phyloP scores from a whole-genome alignment of 2,113 vertebrate species.

The Crocuta crocuta region DNA sequence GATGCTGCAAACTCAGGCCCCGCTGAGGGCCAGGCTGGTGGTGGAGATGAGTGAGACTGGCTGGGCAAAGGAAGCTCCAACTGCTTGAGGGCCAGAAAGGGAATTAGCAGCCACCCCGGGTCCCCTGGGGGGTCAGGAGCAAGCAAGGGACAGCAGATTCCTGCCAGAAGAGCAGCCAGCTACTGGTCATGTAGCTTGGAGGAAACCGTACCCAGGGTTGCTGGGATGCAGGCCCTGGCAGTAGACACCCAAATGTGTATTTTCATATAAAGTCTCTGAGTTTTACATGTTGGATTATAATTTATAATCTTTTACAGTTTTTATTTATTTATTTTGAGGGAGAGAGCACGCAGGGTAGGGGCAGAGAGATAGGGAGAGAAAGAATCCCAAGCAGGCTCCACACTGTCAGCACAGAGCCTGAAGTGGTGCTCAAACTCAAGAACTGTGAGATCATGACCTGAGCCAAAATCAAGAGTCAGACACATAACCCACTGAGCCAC shows the following conservation, averaged over 20 bases:
- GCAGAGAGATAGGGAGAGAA: no score
- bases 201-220: neutral
- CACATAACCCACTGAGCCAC: no score
- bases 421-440: no score
- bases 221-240: neutral
- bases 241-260: no score
- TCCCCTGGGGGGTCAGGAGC: neutral
- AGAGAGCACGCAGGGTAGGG: no score
- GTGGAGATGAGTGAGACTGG: neutral
- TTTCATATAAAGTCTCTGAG: neutral
- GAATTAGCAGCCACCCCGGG: neutral
- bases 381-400: no score
- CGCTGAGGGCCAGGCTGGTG: no score
- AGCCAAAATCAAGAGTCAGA: no score
- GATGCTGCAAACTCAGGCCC: neutral
- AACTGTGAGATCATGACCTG: no score
- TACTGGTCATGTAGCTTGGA: accelerated
- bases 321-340: no score
- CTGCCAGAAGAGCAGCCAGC: neutral
- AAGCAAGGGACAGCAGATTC: no score
- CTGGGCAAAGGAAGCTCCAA: neutral
- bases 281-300: neutral
- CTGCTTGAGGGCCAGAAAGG: accelerated
- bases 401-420: no score
- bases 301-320: neutral